A percentile compares a stretch with the other conserved stretches of the same genome.
Conservation (phyloP, 2,888 invertebrate species). For the Meteorus colon region DNA sequence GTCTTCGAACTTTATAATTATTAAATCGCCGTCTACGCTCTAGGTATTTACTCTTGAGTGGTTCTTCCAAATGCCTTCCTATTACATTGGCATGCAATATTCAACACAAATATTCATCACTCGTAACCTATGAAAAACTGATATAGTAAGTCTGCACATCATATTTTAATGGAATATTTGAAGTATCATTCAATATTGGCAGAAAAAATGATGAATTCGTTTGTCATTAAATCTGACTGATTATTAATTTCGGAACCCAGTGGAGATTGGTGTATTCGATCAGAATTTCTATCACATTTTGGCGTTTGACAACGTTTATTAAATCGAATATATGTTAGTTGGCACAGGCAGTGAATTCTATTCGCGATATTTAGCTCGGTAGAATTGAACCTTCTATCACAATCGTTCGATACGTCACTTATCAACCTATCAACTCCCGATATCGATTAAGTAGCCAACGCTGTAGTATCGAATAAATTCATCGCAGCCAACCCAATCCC, state of each 20-base stretch:
- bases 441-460: constrained; percentile 36
- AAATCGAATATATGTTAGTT: constrained; percentile 34
- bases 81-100: constrained; percentile 14
- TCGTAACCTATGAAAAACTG: background rate
- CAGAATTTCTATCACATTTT: constrained; percentile 1
- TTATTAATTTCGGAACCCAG: constrained; percentile 7
- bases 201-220: background rate
- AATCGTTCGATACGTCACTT: constrained; percentile 23
- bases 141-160: background rate
- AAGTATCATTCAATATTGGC: background rate
- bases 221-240: background rate
- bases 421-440: constrained; percentile 37
- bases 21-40: constrained; percentile 26
- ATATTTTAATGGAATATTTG: background rate
- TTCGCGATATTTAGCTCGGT: background rate
- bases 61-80: background rate
- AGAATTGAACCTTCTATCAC: constrained; percentile 14
- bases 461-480: constrained; percentile 40
- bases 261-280: background rate
- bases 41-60: background rate
- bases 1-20: constrained; percentile 45
- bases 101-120: background rate
- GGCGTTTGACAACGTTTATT: constrained; percentile 6
- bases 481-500: constrained; percentile 38
- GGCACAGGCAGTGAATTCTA: constrained; percentile 7